Conservation (phyloP, 2,113 vertebrate species). For the Protobothrops flavoviridis region DNA sequence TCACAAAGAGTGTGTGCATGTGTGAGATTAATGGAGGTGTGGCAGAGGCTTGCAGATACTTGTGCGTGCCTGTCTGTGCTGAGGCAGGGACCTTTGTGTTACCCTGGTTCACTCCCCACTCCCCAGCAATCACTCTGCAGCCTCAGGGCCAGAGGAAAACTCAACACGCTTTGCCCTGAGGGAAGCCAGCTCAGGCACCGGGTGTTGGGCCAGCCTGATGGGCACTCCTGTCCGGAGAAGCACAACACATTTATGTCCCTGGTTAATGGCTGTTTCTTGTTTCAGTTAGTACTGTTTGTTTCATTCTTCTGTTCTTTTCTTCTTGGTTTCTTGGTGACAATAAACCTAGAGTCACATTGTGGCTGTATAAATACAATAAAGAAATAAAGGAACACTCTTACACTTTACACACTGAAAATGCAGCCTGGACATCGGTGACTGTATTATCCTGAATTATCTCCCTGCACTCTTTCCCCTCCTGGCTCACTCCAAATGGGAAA, state of each 20-base stretch:
- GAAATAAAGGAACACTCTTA: not conserved
- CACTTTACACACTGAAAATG: not conserved
- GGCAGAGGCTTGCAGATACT: not conserved
- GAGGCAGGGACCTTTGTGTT: not conserved
- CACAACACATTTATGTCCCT: not conserved
- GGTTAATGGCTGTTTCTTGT: not conserved
- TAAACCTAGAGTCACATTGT: not conserved
- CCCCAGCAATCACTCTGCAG: not conserved
- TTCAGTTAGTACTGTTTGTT: not conserved
- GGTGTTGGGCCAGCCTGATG: not conserved
- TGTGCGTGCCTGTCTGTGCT: not conserved
- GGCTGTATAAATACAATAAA: not conserved
- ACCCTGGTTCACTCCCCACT: not conserved
- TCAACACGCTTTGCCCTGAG: not conserved
- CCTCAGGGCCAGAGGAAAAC: not conserved
- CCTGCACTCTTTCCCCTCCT: not conserved
- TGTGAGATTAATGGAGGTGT: not conserved
- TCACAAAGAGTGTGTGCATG: not conserved
- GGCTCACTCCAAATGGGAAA: not conserved
- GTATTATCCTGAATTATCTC: not conserved
- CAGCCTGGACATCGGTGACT: not conserved
- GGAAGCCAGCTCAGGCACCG: accelerated
- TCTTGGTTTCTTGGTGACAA: not conserved
- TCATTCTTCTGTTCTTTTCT: not conserved
- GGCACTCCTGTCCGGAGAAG: not conserved